Base-by-base conservation (phyloP, 2,888 invertebrate genomes). In the Drosophila flavopinicola region DNA sequence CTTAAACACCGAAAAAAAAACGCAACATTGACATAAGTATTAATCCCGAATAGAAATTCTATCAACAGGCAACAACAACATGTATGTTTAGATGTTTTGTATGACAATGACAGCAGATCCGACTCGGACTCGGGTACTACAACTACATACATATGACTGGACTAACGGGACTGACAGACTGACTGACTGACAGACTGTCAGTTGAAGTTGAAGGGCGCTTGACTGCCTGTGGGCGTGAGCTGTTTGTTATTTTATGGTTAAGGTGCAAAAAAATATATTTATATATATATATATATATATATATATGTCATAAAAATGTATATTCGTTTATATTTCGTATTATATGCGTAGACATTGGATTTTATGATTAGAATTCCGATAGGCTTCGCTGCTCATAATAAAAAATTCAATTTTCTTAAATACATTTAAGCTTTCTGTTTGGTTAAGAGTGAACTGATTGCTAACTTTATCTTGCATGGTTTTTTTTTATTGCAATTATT, bases 11-110 rank as follows among this genome's bases (percentile, higher is more conserved):
- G 66, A 64, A 64, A 68, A n/a, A n/a, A n/a, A n/a, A n/a, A n/a
- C n/a, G n/a, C n/a, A n/a, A 59, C 66, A 65, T 70, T 82, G 87
- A 78, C 87, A 87, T 87, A 58, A 58, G 58, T 58, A 85, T 87
- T 84, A 84, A 84, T 84, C 84, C 87, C 60, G 71, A 84, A 84
- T 87, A 85, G 76, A 83, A 84, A 76, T 85, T 85, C 78, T 75
- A 85, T 69, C 87, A 71, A 33, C 66, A 66, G 73, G 35, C 80
- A 44, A 33, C 69, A 56, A 56, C 48, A 49, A 51, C 48, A 32
- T 7, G 44, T 41, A 67, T 49, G 47, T 30, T 9, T 45, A 29
- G 32, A 5, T 44, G 30, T 32, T 7, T 17, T 44, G 44, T 63
- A 39, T 66, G 35, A 66, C 60, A 66, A 57, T 66, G 61, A 73